Percentiles rank a stretch among this genome's conserved stretches.
Evolutionary conservation across 2,113 vertebrate species (phyloP).

Genomic region (Pampusana beccarii): DNA sequence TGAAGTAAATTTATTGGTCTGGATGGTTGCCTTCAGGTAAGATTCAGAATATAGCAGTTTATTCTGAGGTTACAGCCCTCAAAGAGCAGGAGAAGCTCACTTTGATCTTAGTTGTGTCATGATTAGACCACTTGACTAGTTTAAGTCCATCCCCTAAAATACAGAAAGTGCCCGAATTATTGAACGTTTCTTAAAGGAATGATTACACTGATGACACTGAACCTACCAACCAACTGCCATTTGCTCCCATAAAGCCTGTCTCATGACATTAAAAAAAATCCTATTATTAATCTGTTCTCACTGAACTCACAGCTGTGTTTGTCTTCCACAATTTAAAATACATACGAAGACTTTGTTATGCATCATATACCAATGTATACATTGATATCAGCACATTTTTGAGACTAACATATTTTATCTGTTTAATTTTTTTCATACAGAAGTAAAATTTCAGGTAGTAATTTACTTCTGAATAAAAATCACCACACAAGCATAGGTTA

Average conservation of each 20-base stretch:
- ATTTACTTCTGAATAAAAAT: neutral
- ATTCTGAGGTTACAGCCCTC: neutral
- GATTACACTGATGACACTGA: neutral
- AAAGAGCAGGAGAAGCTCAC: neutral
- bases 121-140: neutral
- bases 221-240: neutral
- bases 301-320: neutral
- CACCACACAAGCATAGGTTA: neutral
- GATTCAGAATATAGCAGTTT: neutral
- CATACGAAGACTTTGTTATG: neutral
- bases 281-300: neutral
- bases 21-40: neutral
- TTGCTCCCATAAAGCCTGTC: neutral
- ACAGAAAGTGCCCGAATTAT: neutral
- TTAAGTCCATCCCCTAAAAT: neutral
- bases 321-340: neutral
- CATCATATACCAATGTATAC: neutral
- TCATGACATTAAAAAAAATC: neutral
- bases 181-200: neutral
- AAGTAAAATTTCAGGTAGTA: neutral
- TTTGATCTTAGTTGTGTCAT: neutral
- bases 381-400: neutral
- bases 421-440: neutral
- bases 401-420: neutral
- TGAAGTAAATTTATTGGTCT: neutral